A percentile compares a stretch with the other conserved stretches of the same genome.
Evolutionary conservation across 2,888 invertebrate genomes (phyloP).

Genomic region (Galerucella calmariensis): DNA sequence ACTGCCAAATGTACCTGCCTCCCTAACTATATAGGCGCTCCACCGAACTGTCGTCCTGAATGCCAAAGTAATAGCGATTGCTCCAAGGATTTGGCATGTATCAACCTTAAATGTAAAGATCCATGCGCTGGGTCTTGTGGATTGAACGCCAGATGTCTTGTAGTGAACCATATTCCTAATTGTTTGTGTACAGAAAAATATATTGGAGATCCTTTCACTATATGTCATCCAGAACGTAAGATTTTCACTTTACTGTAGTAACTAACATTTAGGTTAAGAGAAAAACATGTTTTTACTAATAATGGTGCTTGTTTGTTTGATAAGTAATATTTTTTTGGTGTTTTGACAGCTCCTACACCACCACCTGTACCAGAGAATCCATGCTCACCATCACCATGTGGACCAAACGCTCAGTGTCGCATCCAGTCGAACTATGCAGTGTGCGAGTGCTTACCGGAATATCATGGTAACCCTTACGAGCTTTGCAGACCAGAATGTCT

Average conservation of each 20-base stretch:
- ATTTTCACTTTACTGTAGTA: constrained; percentile 46
- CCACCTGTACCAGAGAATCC: constrained; percentile 70
- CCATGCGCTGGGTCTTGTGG: constrained; percentile 83
- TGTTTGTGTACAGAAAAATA: constrained; percentile 77
- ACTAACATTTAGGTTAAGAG: constrained; percentile 25
- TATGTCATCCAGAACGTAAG: constrained; percentile 72
- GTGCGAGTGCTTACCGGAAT: constrained; percentile 79
- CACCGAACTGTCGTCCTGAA: constrained; percentile 78
- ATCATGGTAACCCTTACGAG: constrained; percentile 81
- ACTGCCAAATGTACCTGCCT: constrained; percentile 74
- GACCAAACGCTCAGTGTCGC: constrained; percentile 82
- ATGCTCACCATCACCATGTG: constrained; percentile 86
- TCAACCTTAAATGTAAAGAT: constrained; percentile 77
- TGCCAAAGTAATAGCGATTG: constrained; percentile 81
- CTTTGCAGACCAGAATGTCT: constrained; percentile 86
- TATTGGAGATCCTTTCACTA: constrained; percentile 75
- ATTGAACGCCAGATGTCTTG: constrained; percentile 76
- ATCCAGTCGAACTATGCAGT: constrained; percentile 76
- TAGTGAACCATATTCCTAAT: constrained; percentile 79
- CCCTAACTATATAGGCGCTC: constrained; percentile 78
- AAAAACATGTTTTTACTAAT: neutral
- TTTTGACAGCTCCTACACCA: constrained; percentile 61
- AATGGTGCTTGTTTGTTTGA: neutral
- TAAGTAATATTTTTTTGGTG: neutral
- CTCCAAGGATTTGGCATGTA: constrained; percentile 74